phyloP scores from a whole-genome alignment of 2,797 vertebrate species.

The Podarcis lilfordi region DNA sequence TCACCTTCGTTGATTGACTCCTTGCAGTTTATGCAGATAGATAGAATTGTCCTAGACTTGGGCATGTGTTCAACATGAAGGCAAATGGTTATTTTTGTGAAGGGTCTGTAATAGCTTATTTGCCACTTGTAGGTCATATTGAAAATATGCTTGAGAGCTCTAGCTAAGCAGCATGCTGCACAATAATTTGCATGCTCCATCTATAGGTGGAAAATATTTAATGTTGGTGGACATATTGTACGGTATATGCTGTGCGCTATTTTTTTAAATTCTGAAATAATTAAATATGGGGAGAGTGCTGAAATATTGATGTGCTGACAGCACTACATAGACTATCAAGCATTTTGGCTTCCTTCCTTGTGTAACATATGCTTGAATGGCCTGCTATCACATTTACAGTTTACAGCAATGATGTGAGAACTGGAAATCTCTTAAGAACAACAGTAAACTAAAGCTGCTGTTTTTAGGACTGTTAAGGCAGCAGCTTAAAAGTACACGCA shows the following conservation, averaged over 20 bases:
- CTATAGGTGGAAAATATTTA: background rate
- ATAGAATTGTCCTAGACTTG: background rate
- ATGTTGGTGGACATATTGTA: background rate
- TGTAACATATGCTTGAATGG: background rate
- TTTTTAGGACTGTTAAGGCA: background rate
- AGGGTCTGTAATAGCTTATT: background rate
- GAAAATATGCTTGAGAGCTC: background rate
- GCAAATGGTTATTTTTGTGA: background rate
- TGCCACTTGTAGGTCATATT: background rate
- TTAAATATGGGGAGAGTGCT: background rate
- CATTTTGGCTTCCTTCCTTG: background rate
- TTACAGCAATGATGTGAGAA: background rate
- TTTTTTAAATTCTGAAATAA: background rate
- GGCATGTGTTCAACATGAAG: background rate
- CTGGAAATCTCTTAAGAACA: background rate
- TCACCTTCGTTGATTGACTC: background rate
- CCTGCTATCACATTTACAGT: background rate
- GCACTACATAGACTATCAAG: background rate
- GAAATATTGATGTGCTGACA: background rate
- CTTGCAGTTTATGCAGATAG: background rate
- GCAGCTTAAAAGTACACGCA: background rate
- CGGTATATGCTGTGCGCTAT: too few species aligned
- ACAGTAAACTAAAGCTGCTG: background rate
- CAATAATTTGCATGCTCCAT: background rate
- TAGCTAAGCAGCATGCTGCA: background rate